Evolutionary conservation across 2,113 vertebrate genomes (phyloP).

Genomic region (Sapajus apella): DNA sequence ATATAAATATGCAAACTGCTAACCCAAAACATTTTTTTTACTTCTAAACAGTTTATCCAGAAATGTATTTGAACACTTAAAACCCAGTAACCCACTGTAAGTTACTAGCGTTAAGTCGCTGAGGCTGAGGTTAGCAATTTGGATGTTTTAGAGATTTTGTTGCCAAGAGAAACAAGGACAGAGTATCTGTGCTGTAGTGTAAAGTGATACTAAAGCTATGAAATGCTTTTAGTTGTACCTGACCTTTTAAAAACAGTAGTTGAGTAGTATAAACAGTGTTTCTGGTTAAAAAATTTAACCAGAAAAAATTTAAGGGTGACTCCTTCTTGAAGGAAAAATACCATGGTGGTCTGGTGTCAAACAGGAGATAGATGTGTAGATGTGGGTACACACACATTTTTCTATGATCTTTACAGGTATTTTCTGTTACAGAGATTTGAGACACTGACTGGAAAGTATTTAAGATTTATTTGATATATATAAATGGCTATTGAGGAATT

Average conservation of each 20-base stretch:
- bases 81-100: slow-evolving; percentile 15
- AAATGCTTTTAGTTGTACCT: slow-evolving; percentile 10
- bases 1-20: background rate
- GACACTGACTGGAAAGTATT: background rate
- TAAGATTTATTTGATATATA: background rate
- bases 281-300: background rate
- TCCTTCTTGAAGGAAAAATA: background rate
- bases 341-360: background rate
- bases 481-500: background rate
- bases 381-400: background rate
- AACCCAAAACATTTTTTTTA: background rate
- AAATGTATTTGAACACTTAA: slow-evolving; percentile 8
- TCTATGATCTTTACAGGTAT: background rate
- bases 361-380: background rate
- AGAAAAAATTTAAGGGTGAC: slow-evolving; percentile 15
- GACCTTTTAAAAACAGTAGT: slow-evolving; percentile 13
- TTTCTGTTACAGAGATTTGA: slow-evolving; percentile 13
- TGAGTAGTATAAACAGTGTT: background rate
- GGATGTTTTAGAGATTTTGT: slow-evolving; percentile 3
- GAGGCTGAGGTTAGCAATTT: background rate
- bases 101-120: background rate
- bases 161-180: background rate
- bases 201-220: background rate
- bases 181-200: background rate
- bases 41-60: slow-evolving; percentile 9